These are phyloP conservation scores for Campylomormyrus numenius DNA, from an alignment of 2,113 vertebrate genomes.

Conservation along the genomic window DNA sequence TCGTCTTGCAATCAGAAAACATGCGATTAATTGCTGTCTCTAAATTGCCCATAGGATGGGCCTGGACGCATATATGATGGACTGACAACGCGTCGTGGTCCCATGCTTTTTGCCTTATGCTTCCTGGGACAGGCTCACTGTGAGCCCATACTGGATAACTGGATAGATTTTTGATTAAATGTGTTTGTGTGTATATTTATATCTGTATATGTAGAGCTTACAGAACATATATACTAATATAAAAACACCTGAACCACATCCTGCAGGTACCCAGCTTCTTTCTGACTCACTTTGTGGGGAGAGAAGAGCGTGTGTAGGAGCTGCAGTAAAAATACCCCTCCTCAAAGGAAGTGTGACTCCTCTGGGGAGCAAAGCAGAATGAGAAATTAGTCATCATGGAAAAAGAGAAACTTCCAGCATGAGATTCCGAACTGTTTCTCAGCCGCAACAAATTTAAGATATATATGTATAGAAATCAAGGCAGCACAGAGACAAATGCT, in stretches of 20 bases:
- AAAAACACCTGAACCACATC: background rate
- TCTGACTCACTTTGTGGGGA: background rate
- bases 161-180: background rate
- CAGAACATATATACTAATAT: background rate
- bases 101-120: background rate
- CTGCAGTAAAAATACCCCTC: conserved; percentile 8
- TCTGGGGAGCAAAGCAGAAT: background rate
- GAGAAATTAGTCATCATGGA: conserved; percentile 6
- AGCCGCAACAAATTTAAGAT: background rate
- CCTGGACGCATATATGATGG: background rate
- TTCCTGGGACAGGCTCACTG: background rate
- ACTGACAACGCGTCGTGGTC: background rate
- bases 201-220: background rate
- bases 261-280: background rate
- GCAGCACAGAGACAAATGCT: background rate
- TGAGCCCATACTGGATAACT: background rate
- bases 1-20: background rate
- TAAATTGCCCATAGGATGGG: background rate
- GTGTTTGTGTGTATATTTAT: background rate
- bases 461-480: background rate
- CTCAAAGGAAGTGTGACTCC: background rate
- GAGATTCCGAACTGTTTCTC: background rate
- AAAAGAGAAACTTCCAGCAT: background rate
- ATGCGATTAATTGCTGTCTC: background rate
- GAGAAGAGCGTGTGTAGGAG: conserved; percentile 3